These are phyloP conservation scores for Stegostoma tigrinum DNA, from an alignment of 2,113 vertebrate species.

Conservation along the genomic window DNA sequence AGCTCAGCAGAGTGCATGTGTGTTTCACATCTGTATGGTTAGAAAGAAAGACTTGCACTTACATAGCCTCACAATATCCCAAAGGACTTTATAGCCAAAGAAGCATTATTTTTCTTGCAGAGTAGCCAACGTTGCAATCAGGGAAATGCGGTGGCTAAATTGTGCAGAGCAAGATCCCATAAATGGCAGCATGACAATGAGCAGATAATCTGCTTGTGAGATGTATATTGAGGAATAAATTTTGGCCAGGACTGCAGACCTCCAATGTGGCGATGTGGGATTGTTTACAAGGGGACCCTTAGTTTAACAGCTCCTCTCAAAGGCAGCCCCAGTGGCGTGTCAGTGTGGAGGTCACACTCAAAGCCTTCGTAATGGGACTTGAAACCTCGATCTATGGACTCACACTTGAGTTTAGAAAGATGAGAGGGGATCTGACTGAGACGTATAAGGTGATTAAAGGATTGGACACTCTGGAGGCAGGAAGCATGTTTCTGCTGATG, in stretches of 20 bases:
- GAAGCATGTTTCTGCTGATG: too few relatives aligned
- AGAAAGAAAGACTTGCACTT: background rate
- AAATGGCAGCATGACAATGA: background rate
- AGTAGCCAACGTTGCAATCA: background rate
- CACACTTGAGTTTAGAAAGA: too few relatives aligned
- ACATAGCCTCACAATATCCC: background rate
- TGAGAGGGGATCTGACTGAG: too few relatives aligned
- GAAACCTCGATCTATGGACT: background rate
- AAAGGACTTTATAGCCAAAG: background rate
- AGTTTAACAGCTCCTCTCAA: background rate
- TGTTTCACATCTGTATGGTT: background rate
- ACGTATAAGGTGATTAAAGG: too few relatives aligned
- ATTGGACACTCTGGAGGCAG: too few relatives aligned
- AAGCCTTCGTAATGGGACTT: background rate
- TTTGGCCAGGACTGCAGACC: background rate
- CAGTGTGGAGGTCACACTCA: background rate
- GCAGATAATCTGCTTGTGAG: background rate
- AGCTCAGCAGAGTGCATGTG: background rate
- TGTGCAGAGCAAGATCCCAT: background rate
- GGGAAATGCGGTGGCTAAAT: background rate
- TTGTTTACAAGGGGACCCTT: background rate
- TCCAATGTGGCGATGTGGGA: background rate
- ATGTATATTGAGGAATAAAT: background rate
- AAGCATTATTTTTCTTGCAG: background rate
- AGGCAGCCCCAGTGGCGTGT: background rate